Evolutionary conservation across 2,888 invertebrate genomes (phyloP).

Genomic region (Trichopria drosophilae): DNA sequence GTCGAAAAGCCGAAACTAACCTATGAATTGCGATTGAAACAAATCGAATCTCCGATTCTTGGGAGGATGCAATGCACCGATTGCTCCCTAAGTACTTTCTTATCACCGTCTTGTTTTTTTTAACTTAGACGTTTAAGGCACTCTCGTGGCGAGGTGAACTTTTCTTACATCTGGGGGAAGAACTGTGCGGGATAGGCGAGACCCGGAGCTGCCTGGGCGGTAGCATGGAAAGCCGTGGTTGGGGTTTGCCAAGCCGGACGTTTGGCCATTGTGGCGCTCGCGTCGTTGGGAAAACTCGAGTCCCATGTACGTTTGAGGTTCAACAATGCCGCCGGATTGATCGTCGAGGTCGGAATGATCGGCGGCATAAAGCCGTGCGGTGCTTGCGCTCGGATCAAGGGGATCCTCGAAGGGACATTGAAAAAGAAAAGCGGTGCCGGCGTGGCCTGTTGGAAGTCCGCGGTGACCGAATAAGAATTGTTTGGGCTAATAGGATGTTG

Average conservation of each 20-base stretch:
- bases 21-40: too few relatives aligned
- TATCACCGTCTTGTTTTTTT: too few relatives aligned
- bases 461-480: too few relatives aligned
- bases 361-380: conserved; percentile 51
- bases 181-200: conserved; percentile 65
- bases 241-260: conserved; percentile 53
- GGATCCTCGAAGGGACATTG: conserved; percentile 48
- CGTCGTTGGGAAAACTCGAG: conserved; percentile 67
- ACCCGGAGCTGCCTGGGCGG: conserved; percentile 58
- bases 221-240: conserved; percentile 52
- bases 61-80: too few relatives aligned
- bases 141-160: too few relatives aligned
- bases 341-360: conserved; percentile 44
- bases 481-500: conserved; percentile 57
- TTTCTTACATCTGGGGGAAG: conserved; percentile 55
- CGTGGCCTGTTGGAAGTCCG: conserved; percentile 65
- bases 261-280: conserved; percentile 44
- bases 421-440: conserved; percentile 53
- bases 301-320: conserved; percentile 72
- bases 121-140: too few relatives aligned
- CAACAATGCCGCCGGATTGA: conserved; percentile 57
- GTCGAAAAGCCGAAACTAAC: too few relatives aligned
- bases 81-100: too few relatives aligned
- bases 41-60: too few relatives aligned
- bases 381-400: conserved; percentile 37